Base-by-base conservation (phyloP, 2,797 vertebrate species). In the Centropyge bicolor region DNA sequence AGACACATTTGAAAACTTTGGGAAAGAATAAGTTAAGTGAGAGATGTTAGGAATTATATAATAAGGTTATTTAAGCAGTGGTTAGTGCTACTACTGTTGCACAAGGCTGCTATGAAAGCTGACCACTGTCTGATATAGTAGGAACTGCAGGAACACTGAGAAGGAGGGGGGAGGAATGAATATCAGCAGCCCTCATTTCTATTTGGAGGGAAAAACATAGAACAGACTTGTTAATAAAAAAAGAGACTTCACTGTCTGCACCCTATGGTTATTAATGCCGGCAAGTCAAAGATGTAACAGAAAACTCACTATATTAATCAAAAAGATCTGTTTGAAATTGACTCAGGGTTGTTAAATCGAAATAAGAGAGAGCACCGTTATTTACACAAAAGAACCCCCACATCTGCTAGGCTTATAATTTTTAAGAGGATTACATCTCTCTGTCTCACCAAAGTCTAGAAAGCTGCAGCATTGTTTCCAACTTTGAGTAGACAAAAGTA, bases 201-300 rank as follows among this genome's bases (percentile, higher is more conserved):
- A 52, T 70, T 66, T 75, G 17, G 13, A 69, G 43, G 17, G 6
- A 20, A 60, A 73, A 70, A 56, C 22, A 56, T 4, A 38, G 64
- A 54, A 72, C 51, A 40, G 57, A 87, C 24, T 38, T 31, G 22
- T 71, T 86, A 20, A 60, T 76, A 45, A 38, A 6, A 6, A 63
- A 79, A 74, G 60, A 65, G 68, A 17, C 36, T 79, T 64, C 20
- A 48, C n/a, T 66, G 36, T 57, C 46, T 66, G 24, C 41, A 36
- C 59, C 69, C 20, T 35, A 35, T 75, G 38, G 59, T 86, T 83
- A 85, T 78, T 83, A 85, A 89, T 87, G 60, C 41, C 77, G 85
- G 70, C 0, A 66, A 84, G 77, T 78, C 74, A 73, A 63, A 87
- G 69, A 82, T 43, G 61, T 82, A 84, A 55, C 22, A 20, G 20